Base-by-base conservation (phyloP, 2,888 invertebrate species). In the Macaria liturata region DNA sequence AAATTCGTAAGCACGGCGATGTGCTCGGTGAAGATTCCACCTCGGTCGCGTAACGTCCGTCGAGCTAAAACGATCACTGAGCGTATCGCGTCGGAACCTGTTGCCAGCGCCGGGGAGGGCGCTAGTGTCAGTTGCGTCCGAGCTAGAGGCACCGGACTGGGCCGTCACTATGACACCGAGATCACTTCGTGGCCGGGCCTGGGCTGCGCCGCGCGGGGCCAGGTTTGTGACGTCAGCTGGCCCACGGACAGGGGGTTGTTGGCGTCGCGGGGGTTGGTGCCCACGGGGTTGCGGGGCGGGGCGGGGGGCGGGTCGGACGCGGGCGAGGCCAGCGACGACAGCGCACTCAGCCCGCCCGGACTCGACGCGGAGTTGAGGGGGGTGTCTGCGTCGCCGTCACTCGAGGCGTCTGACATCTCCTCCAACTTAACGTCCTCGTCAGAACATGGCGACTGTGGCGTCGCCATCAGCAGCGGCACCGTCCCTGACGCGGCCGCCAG, bases 231-330 rank as follows among this genome's bases (percentile, higher is more conserved):
- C 62, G 97, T 97, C 70, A 98, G 92, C 88, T 97, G 97, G 76
- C 97, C 97, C 59, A 98, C 97, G 84, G 97, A 97, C 45, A 98
- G 93, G 57, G 98, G 98, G 92, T 98, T 97, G 92, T 98, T 98
- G 68, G 96, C 95, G 91, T 98, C 97, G 72, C 97, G 95, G 45
- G 97, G 97, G 90, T 97, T 97, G 48, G 97, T 97, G 61, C 97
- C 97, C 57, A 97, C 97, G 45, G 97, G 97, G 84, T 96, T 94
- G 66, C 97, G 87, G 42, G 86, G 88, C 55, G 84, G 89, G 66
- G 76, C 81, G 52, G 87, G 84, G 49, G 92, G 92, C 60, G 95
- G 95, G 75, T 95, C 94, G 62, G 95, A 95, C 52, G 95, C 95
- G 40, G 97, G 97, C 68, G 96, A 96, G 32, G 97, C 96, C 59